A percentile compares a stretch with the other conserved stretches of the same genome.
phyloP scores from a whole-genome alignment of 2,888 invertebrate species.

The Antheraea assamensis region DNA sequence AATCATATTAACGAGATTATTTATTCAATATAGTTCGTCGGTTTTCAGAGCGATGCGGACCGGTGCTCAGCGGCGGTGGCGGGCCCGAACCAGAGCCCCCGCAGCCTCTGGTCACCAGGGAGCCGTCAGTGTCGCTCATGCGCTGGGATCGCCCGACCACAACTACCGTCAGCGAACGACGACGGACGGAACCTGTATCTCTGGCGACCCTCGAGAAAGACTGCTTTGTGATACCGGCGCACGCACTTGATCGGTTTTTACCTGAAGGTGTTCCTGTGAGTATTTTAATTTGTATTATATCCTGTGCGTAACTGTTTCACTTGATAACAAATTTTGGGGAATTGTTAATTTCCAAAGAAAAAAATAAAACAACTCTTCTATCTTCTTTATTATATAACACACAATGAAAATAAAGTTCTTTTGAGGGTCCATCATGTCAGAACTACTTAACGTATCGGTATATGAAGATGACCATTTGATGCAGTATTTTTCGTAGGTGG shows the following conservation, averaged over 20 bases:
- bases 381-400: too few relatives aligned
- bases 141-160: slow-evolving; percentile 74
- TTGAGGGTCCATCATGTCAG: too few relatives aligned
- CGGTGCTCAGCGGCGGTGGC: slow-evolving; percentile 83
- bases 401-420: too few relatives aligned
- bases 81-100: slow-evolving; percentile 86
- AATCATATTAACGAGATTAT: slow-evolving; percentile 3
- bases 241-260: slow-evolving; percentile 92
- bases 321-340: neutral
- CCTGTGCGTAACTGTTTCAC: neutral
- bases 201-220: slow-evolving; percentile 92
- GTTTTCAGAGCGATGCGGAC: slow-evolving; percentile 87
- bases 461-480: too few relatives aligned
- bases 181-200: slow-evolving; percentile 86
- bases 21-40: slow-evolving; percentile 14
- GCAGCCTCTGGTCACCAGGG: slow-evolving; percentile 86
- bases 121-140: slow-evolving; percentile 84
- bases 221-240: slow-evolving; percentile 96
- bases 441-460: too few relatives aligned
- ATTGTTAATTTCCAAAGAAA: neutral
- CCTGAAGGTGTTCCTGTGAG: slow-evolving; percentile 94
- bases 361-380: too few relatives aligned
- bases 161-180: slow-evolving; percentile 61
- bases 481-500: too few relatives aligned
- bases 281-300: slow-evolving; percentile 19